Base-by-base conservation (phyloP, 2,888 invertebrate genomes). In the Heliconius erato region DNA sequence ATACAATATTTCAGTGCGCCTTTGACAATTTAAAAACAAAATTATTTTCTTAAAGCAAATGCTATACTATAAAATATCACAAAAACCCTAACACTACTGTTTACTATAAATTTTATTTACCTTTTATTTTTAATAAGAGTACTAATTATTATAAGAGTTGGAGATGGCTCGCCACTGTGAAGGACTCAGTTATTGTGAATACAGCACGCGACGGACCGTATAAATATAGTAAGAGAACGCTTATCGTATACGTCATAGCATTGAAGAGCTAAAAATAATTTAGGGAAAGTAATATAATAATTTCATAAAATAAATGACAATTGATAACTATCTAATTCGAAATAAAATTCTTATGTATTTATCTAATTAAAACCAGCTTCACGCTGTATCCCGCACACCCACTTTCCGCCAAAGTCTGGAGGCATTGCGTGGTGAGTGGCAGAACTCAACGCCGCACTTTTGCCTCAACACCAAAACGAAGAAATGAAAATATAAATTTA, bases 161-260 rank as follows among this genome's bases (percentile, higher is more conserved):
- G 26, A 74, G n/a, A 74, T 74, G 67, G 67, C 49, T 74, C 23
- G 80, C 19, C 65, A 65, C 26, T 19, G 44, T 49, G 80, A 35
- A 74, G 35, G 49, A 54, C 35, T 80, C 44, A 2, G 26, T 54
- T 72, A 77, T 28, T 80, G 32, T 81, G 67, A 79, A 28, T 49
- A 16, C 44, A 63, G 35, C 26, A 63, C 44, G 59, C 26, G 72
- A 54, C 49, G 74, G 32, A 68, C 28, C 79, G 40, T 79, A 19
- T 74, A 74, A 79, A 82, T 82, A 82, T 82, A 82, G 71, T 74
- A 74, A 32, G 65, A 40, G 40, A n/a, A 69, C 65, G 68, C 54
- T 49, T 71, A n/a, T 71, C 16, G 40, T n/a, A 14, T 54, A 49
- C 71, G 32, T 72, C 26, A 67, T 68, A 79, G 35, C 49, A 16